phyloP scores from a whole-genome alignment of 2,888 invertebrate species.

The Nowickia ferox region DNA sequence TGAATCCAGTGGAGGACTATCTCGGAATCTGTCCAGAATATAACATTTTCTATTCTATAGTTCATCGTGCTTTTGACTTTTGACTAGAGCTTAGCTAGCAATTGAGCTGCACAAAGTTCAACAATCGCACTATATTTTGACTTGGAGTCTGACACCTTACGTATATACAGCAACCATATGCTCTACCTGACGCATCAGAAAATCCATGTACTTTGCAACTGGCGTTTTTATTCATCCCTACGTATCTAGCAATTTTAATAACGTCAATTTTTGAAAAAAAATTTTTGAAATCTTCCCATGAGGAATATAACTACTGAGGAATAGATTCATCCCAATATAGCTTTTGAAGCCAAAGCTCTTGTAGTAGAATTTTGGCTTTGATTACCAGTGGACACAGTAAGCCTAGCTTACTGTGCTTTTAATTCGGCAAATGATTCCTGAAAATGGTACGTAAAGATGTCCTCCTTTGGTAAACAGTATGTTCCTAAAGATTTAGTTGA shows the following conservation, averaged over 20 bases:
- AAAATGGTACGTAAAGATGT: too few species aligned
- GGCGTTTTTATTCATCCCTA: background rate
- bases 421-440: too few species aligned
- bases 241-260: slow-evolving; percentile 22
- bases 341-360: slow-evolving; percentile 38
- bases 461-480: too few species aligned
- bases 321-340: slow-evolving; percentile 45
- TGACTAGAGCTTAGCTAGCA: slow-evolving; percentile 52
- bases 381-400: slow-evolving; percentile 37
- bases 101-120: slow-evolving; percentile 57
- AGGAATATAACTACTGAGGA: background rate
- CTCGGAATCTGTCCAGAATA: slow-evolving; percentile 48
- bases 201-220: slow-evolving; percentile 5
- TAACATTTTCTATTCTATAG: slow-evolving; percentile 5
- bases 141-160: slow-evolving; percentile 27
- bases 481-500: background rate
- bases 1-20: slow-evolving; percentile 11
- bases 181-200: slow-evolving; percentile 29
- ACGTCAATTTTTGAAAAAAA: slow-evolving; percentile 5
- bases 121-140: slow-evolving; percentile 27
- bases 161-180: slow-evolving; percentile 5
- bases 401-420: background rate
- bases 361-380: slow-evolving; percentile 45
- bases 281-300: slow-evolving; percentile 12
- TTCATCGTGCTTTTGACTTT: background rate